These are phyloP conservation scores for Pseudochirops corinnae DNA, from an alignment of 2,797 vertebrate genomes.

Conservation along the genomic window DNA sequence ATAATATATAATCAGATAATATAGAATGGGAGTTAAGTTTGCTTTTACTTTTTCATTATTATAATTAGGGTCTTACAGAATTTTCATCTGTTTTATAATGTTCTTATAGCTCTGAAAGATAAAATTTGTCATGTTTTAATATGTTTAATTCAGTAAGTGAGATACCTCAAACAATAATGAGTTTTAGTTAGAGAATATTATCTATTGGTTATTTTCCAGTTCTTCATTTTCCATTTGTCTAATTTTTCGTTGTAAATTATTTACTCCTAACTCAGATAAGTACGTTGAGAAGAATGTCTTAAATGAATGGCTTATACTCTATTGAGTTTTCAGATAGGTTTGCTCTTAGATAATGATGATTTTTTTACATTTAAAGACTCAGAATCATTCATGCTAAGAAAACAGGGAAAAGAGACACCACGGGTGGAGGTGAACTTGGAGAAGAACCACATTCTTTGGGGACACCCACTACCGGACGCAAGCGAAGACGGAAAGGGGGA, in stretches of 20 bases:
- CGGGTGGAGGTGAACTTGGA: conserved; percentile 82
- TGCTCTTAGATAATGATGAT: conserved; percentile 18
- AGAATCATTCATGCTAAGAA: conserved; percentile 93
- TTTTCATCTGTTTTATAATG: conserved; percentile 4
- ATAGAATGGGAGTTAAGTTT: neutral
- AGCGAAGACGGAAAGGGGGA: conserved; percentile 91
- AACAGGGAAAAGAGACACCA: conserved; percentile 90
- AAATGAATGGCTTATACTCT: conserved; percentile 12
- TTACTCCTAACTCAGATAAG: conserved; percentile 23
- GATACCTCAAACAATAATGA: neutral
- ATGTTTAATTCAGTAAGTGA: conserved; percentile 41
- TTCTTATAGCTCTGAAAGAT: neutral
- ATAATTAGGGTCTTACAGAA: conserved; percentile 42
- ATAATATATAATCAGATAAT: conserved; percentile 7
- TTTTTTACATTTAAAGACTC: conserved; percentile 86
- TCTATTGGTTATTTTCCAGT: neutral
- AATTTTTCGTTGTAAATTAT: conserved; percentile 49
- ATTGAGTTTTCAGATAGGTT: neutral
- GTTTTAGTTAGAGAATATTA: neutral
- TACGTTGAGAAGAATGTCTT: conserved; percentile 1
- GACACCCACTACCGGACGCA: conserved; percentile 86
- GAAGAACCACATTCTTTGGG: conserved; percentile 88
- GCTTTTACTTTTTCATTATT: conserved; percentile 48
- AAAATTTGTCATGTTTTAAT: conserved; percentile 4
- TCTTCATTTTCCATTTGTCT: conserved; percentile 33